phyloP scores from a whole-genome alignment of 1,140 invertebrate species.

The Ptiloglossa arizonensis region DNA sequence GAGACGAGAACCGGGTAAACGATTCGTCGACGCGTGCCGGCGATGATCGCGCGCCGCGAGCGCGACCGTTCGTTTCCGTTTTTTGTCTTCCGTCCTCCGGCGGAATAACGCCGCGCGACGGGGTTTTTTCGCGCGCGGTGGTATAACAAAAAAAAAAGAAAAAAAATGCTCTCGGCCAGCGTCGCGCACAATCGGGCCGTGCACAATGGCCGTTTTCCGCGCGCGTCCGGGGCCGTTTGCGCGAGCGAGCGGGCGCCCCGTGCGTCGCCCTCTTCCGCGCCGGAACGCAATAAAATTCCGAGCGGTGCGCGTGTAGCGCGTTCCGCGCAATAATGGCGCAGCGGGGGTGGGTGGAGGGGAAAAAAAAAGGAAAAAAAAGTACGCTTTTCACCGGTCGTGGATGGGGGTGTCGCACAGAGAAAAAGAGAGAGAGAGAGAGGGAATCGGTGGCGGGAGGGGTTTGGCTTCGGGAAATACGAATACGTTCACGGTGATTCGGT shows the following conservation, averaged over 20 bases:
- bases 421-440: neutral
- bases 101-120: constrained; percentile 1
- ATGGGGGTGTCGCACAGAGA: too few relatives aligned
- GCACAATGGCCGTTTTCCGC: constrained; percentile 13
- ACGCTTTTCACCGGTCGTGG: neutral
- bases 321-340: constrained; percentile 50
- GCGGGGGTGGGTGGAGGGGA: neutral
- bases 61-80: constrained; percentile 28
- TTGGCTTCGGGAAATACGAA: constrained; percentile 59
- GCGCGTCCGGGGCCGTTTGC: constrained; percentile 36
- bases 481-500: constrained; percentile 67
- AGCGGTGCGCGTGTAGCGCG: neutral
- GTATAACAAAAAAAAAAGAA: neutral
- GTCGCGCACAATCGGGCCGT: neutral
- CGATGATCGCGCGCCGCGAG: neutral
- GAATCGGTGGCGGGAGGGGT: neutral
- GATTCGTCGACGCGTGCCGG: neutral
- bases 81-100: constrained; percentile 27
- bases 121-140: neutral
- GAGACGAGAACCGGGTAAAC: too few relatives aligned
- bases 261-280: constrained; percentile 36
- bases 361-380: constrained; percentile 18
- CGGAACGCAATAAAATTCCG: constrained; percentile 46
- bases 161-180: neutral
- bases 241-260: constrained; percentile 22